These are phyloP conservation scores for Hydrolagus affinis DNA, from an alignment of 2,113 vertebrate species.

Conservation along the genomic window DNA sequence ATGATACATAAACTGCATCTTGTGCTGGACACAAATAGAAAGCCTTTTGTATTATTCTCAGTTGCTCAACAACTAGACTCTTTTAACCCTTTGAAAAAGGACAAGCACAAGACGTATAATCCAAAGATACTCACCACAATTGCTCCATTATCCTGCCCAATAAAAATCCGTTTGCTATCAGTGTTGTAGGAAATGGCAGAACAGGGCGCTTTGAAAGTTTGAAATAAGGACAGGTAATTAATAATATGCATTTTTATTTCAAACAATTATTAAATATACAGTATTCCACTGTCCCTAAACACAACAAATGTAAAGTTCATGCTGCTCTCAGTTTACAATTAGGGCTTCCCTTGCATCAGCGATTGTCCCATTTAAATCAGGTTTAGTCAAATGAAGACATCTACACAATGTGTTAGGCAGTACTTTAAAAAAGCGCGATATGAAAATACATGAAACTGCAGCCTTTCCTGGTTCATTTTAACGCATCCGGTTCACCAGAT, in stretches of 20 bases:
- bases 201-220: conserved; percentile 67
- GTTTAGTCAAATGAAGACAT: background rate
- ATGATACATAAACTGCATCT: background rate
- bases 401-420: background rate
- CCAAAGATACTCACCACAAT: conserved; percentile 70
- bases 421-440: no score
- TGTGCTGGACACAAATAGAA: no score
- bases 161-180: conserved; percentile 86
- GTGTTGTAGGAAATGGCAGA: conserved; percentile 89
- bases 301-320: background rate
- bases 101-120: background rate
- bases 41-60: background rate
- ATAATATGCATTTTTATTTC: background rate
- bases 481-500: no score
- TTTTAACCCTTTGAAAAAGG: background rate
- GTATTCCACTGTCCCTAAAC: background rate
- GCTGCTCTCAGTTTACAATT: background rate
- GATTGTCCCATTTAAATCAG: background rate
- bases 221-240: background rate
- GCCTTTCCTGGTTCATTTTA: background rate
- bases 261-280: background rate
- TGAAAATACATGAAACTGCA: no score
- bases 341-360: background rate
- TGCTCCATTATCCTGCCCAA: conserved; percentile 92
- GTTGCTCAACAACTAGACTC: background rate